Evolutionary conservation across 2,888 invertebrate genomes (phyloP).

Genomic region (Caenorhabditis sp.): DNA sequence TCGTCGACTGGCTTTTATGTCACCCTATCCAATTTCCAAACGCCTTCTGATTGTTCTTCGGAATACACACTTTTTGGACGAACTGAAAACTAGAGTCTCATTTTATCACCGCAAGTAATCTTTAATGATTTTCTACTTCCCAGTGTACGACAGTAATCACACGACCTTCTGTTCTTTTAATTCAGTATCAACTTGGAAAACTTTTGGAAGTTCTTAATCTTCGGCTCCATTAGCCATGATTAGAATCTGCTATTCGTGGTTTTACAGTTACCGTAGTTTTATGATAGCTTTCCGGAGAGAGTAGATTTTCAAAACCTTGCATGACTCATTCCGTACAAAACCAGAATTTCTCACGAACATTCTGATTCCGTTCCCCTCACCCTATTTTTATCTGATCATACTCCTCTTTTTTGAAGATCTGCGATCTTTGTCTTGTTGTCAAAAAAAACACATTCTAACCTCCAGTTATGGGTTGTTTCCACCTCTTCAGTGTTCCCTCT

Average conservation of each 20-base stretch:
- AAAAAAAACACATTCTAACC: constrained; percentile 20
- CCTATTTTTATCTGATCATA: neutral
- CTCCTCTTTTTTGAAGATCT: neutral
- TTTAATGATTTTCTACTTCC: no score
- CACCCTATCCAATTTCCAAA: constrained; percentile 56
- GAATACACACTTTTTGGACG: constrained; percentile 38
- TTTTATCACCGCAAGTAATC: constrained; percentile 1
- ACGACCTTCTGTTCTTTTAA: no score
- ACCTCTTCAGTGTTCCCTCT: constrained; percentile 11
- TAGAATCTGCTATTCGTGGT: no score
- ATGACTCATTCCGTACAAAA: neutral
- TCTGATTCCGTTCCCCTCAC: neutral
- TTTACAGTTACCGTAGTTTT: no score
- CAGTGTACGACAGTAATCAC: no score
- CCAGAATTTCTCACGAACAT: neutral
- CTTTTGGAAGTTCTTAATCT: no score
- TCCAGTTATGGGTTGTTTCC: constrained; percentile 10
- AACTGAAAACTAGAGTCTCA: constrained; percentile 25
- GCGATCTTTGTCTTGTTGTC: constrained; percentile 28
- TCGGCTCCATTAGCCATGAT: no score
- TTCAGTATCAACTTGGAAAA: no score
- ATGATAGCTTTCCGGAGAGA: no score
- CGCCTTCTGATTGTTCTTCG: constrained; percentile 54
- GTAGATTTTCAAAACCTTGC: neutral
- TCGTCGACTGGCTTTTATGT: constrained; percentile 31